Evolutionary conservation across 2,113 vertebrate species (phyloP), one percentile per base, ranked within the genome.

Genomic region (Phylloscopus trochiloides): DNA sequence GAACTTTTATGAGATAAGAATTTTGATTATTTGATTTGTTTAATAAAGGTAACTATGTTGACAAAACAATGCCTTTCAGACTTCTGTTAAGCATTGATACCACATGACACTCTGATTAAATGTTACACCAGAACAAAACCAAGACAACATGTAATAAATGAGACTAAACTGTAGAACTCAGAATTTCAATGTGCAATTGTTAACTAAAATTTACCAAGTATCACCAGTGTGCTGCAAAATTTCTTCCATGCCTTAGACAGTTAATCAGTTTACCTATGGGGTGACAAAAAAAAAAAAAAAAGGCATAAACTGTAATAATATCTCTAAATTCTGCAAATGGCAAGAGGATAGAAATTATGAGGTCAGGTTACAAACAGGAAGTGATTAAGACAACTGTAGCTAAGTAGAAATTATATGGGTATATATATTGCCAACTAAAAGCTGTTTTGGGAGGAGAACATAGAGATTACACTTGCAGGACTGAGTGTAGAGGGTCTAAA

Each of bases 41-140:
- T 86, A 91, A 90, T 83, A 88, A 93, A 93, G 71, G 78, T 94
- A 85, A 92, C 66, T 85, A 13, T 65, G 87, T 71, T 94, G 92
- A 90, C 70, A 94, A 91, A 95, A 89, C 51, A 86, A 92, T 26
- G 34, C 40, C 38, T 93, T 92, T 83, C 75, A 91, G 67, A 36
- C 26, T 76, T 72, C 59, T 59, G 50, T 79, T 87, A 51, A 76
- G 50, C 50, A 34, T 1, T 48, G 71, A 29, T 74, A 90, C 14
- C 43, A 71, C 17, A n/a, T 32, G 40, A 71, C 57, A 52, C 36
- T 32, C 9, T 87, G 89, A 89, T 48, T 84, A 77, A 88, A n/a
- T 34, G 55, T 36, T 78, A 72, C n/a, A 71, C 24, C 25, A 48
- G 55, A 92, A 81, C 14, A 87, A 89, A 84, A 50, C 12, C 40